These are phyloP conservation scores for Marisa cornuarietis DNA, from an alignment of 1,140 invertebrate genomes.

Conservation along the genomic window DNA sequence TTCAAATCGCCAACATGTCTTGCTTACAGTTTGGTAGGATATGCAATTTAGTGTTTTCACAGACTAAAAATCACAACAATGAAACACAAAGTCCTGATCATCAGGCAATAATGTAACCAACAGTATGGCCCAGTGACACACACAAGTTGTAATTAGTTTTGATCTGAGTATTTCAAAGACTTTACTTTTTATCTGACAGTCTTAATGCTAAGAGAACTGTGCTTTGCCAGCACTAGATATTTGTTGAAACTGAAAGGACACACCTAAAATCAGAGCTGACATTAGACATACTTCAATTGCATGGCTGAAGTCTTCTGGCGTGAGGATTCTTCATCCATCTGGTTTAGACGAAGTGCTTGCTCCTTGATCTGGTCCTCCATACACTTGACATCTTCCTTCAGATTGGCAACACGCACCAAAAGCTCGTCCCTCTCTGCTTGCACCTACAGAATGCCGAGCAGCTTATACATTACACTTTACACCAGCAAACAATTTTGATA, in stretches of 20 bases:
- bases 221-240: no score
- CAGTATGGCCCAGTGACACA: no score
- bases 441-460: slow-evolving; percentile 34
- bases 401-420: slow-evolving; percentile 41
- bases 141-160: no score
- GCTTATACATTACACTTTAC: background rate
- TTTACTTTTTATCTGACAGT: no score
- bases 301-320: slow-evolving; percentile 54
- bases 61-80: no score
- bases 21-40: background rate
- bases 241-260: no score
- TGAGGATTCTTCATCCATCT: slow-evolving; percentile 50
- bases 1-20: background rate
- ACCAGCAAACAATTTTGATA: background rate
- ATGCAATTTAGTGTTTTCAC: no score
- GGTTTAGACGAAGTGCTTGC: slow-evolving; percentile 44
- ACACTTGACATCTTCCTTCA: slow-evolving; percentile 53
- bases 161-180: no score
- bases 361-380: slow-evolving; percentile 60
- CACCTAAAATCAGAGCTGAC: no score
- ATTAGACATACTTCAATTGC: slow-evolving; percentile 61
- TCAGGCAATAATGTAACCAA: no score
- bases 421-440: slow-evolving; percentile 57
- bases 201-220: no score
- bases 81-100: no score